Percentiles rank a stretch among this genome's conserved stretches.
Evolutionary conservation across 2,888 invertebrate species (phyloP).

Genomic region (Vannuccia rotundouncinata): DNA sequence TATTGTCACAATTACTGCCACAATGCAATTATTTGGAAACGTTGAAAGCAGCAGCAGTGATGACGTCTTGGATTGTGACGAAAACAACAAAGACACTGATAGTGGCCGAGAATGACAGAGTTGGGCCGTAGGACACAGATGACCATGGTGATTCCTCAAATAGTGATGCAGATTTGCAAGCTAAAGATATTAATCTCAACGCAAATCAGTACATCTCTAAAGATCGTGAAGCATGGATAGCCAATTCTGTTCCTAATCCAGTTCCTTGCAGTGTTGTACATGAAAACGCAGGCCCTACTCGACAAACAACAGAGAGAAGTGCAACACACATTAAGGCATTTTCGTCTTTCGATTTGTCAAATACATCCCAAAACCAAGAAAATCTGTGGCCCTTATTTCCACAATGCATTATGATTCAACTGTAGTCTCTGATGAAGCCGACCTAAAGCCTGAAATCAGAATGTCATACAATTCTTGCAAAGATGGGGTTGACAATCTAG

Average conservation of each 20-base stretch:
- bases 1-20: neutral
- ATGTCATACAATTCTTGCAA: constrained; percentile 24
- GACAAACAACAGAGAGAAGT: neutral
- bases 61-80: neutral
- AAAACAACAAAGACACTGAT: neutral
- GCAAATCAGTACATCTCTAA: neutral
- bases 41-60: neutral
- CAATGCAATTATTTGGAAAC: neutral
- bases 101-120: neutral
- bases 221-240: neutral
- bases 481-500: constrained; percentile 31
- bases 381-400: constrained; percentile 1
- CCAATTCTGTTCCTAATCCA: neutral
- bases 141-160: neutral
- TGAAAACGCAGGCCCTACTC: neutral
- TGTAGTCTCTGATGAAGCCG: constrained; percentile 16
- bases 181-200: neutral
- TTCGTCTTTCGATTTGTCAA: neutral
- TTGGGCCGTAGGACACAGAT: neutral
- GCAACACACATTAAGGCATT: neutral
- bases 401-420: constrained; percentile 27
- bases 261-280: neutral
- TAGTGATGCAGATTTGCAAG: neutral
- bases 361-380: neutral
- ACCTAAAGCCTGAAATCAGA: constrained; percentile 18